Base-by-base conservation (phyloP, 30 jellyfish, hydroid and myxozoan genomes). In the Hydra vulgaris region DNA sequence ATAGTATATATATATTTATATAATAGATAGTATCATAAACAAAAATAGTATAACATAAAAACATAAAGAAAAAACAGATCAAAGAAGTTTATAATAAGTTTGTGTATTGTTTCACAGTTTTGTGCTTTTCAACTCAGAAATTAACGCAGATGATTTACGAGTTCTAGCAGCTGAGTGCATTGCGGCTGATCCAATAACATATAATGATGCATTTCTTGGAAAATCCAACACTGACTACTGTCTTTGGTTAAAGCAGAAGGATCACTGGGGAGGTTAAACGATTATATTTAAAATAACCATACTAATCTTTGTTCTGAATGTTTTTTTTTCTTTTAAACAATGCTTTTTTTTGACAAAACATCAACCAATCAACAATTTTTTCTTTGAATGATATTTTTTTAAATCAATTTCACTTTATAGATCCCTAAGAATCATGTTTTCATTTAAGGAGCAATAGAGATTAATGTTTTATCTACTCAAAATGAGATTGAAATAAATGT, bases 241-340 rank as follows among this genome's bases (percentile, higher is more conserved):
- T 54, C 76, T 76, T 8, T 91, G 97, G 97, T 84, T 91, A 0
- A 54, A 76, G 76, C 69, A 86, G 21, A 79, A 80, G 8, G 75
- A 61, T 54, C 88, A 85, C 76, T 91, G 97, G 97, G 97, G 97
- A 77, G 97, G 97, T 91, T 5, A 40, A 40, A 40, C 12, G n/a
- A 40, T 40, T 40, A 5, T 40, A 12, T 40, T 40, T 40, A 40
- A n/a, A n/a, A n/a, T n/a, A n/a, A n/a, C n/a, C n/a, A n/a, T n/a
- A n/a, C n/a, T n/a, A n/a, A n/a, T n/a, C n/a, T n/a, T 70, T 16
- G 84, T 53, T 70, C n/a, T n/a, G n/a, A n/a, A n/a, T n/a, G n/a
- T n/a, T n/a, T n/a, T n/a, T n/a, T n/a, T n/a, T n/a, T n/a, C n/a
- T n/a, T n/a, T n/a, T n/a, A n/a, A n/a, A n/a, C n/a, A n/a, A n/a